phyloP scores from a whole-genome alignment of 1,140 invertebrate genomes.

The Planococcus citri region DNA sequence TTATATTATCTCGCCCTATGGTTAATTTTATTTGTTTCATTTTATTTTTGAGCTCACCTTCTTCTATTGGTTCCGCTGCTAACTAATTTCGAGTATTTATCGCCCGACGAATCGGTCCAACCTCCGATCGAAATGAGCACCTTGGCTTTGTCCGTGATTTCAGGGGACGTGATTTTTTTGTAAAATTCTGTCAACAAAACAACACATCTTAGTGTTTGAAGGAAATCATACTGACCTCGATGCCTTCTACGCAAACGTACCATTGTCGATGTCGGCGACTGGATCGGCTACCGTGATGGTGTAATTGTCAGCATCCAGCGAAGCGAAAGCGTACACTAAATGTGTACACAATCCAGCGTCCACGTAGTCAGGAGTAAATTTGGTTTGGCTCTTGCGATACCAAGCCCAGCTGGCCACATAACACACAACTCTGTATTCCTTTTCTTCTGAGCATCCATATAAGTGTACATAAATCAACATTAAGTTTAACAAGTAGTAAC shows the following conservation, averaged over 20 bases:
- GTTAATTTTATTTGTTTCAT: too few species aligned
- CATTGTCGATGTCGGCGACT: conserved; percentile 72
- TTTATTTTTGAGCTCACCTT: conserved; percentile 35
- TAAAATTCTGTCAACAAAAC: conserved; percentile 46
- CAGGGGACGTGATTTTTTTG: conserved; percentile 41
- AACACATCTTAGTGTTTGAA: too few species aligned
- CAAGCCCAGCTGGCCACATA: conserved; percentile 82
- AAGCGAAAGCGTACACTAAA: conserved; percentile 81
- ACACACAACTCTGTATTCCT: conserved; percentile 53
- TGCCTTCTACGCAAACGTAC: conserved; percentile 39
- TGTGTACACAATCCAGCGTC: conserved; percentile 71
- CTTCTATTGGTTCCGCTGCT: conserved; percentile 46
- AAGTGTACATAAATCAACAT: too few species aligned
- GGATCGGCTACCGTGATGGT: conserved; percentile 65
- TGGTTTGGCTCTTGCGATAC: conserved; percentile 65
- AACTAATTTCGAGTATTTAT: conserved; percentile 69
- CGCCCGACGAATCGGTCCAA: conserved; percentile 73
- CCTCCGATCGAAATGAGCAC: conserved; percentile 73
- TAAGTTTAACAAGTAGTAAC: too few species aligned
- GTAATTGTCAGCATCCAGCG: conserved; percentile 60
- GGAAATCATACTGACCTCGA: too few species aligned
- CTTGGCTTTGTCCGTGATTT: conserved; percentile 39
- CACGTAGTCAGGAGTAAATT: conserved; percentile 73
- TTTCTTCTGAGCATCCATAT: conserved; percentile 23
- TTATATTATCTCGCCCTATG: background rate